Conservation (phyloP, 37 sponge, comb jelly and placozoan species). For the Amphimedon queenslandica region DNA sequence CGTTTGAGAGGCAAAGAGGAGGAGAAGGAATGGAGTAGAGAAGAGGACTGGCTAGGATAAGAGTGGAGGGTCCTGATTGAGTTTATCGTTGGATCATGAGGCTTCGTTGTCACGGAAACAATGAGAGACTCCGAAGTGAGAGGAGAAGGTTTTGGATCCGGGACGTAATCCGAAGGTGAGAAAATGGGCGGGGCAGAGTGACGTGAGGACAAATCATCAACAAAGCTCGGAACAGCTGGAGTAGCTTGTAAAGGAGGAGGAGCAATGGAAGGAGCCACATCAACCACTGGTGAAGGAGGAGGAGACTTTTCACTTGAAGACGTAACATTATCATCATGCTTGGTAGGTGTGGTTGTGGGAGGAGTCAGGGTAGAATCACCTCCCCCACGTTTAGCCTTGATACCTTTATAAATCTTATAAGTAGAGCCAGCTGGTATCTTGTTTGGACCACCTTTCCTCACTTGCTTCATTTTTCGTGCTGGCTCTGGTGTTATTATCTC, state of each 20-base stretch:
- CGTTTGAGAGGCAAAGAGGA: not conserved
- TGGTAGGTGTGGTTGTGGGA: not conserved
- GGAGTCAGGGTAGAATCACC: not conserved
- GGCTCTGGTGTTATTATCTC: not conserved
- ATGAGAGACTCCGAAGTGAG: not conserved
- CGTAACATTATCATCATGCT: not conserved
- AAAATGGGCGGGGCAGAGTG: not conserved
- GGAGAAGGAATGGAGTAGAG: not conserved
- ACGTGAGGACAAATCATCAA: not conserved
- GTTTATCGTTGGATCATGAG: not conserved
- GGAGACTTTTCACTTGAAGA: not conserved
- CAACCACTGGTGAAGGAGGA: not conserved
- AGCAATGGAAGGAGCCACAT: not conserved
- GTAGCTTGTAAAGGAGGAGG: not conserved
- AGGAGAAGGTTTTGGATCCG: not conserved
- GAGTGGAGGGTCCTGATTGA: not conserved
- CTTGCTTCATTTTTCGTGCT: not conserved
- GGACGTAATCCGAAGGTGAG: not conserved
- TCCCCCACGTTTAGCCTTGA: not conserved
- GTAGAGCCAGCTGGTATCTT: not conserved
- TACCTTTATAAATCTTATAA: not conserved
- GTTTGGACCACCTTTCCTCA: not conserved
- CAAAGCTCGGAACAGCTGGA: not conserved
- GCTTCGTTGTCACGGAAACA: not conserved
- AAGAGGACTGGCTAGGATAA: not conserved